Evolutionary conservation across 2,888 invertebrate species (phyloP).

Genomic region (Pseudoips prasinana): DNA sequence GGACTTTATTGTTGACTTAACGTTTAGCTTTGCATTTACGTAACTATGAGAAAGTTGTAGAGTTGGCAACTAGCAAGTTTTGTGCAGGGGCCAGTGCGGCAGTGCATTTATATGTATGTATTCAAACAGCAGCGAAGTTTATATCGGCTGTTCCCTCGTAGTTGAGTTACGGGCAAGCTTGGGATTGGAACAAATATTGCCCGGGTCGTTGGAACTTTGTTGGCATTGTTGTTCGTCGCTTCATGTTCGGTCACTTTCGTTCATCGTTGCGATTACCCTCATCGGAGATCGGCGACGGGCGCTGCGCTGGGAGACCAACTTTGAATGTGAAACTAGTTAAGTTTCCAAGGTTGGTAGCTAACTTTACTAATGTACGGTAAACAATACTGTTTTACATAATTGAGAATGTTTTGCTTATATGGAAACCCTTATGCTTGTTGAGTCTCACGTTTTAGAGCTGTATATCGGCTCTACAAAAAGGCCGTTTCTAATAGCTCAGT

Average conservation of each 20-base stretch:
- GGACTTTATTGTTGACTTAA: constrained; percentile 4
- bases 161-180: constrained; percentile 46
- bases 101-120: constrained; percentile 21
- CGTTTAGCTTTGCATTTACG: constrained; percentile 10
- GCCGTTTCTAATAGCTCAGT: too few relatives aligned
- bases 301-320: constrained; percentile 42
- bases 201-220: constrained; percentile 57
- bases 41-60: not conserved
- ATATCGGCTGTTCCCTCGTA: constrained; percentile 44
- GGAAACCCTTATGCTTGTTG: constrained; percentile 24
- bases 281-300: constrained; percentile 25
- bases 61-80: constrained; percentile 13
- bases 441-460: constrained; percentile 42
- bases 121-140: constrained; percentile 44
- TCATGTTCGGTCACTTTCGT: constrained; percentile 63
- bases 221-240: constrained; percentile 56
- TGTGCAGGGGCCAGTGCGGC: constrained; percentile 6
- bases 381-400: constrained; percentile 53
- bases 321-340: constrained; percentile 58
- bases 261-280: constrained; percentile 46
- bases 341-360: constrained; percentile 59
- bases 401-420: constrained; percentile 37
- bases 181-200: constrained; percentile 56
- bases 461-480: constrained; percentile 4
- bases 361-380: constrained; percentile 41